These are phyloP conservation scores for Polyommatus iphigenia DNA, from an alignment of 2,888 invertebrate species.

Conservation along the genomic window DNA sequence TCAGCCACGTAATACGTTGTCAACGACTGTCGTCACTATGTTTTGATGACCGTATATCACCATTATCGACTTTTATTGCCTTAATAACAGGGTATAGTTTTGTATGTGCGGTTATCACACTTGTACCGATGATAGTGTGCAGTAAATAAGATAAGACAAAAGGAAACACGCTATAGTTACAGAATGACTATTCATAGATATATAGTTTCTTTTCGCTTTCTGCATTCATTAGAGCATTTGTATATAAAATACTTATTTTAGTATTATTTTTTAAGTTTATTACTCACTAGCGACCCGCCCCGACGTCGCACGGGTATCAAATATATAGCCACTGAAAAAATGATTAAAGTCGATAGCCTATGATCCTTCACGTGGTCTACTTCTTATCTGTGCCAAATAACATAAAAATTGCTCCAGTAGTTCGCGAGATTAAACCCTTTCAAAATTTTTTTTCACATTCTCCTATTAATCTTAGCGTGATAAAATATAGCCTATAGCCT, in stretches of 20 bases:
- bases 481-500: too few species aligned
- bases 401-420: too few species aligned
- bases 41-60: not conserved
- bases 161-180: not conserved
- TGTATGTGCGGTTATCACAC: not conserved
- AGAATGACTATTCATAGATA: not conserved
- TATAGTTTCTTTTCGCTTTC: not conserved
- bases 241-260: too few species aligned
- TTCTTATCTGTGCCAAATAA: too few species aligned
- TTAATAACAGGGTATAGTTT: not conserved
- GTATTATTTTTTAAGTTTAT: not conserved
- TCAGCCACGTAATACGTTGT: slow-evolving; percentile 28
- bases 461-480: too few species aligned
- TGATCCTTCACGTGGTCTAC: too few species aligned
- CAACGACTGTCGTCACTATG: slow-evolving; percentile 36
- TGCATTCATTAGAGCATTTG: not conserved
- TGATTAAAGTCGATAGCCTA: too few species aligned
- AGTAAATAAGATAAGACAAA: slow-evolving; percentile 19
- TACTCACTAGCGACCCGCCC: too few species aligned
- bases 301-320: too few species aligned
- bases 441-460: too few species aligned
- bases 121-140: not conserved
- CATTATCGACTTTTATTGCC: slow-evolving; percentile 1
- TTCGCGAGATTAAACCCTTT: too few species aligned
- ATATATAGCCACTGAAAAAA: too few species aligned